Evolutionary conservation across 2,888 invertebrate species (phyloP).

Genomic region (Sarcophaga variegata): DNA sequence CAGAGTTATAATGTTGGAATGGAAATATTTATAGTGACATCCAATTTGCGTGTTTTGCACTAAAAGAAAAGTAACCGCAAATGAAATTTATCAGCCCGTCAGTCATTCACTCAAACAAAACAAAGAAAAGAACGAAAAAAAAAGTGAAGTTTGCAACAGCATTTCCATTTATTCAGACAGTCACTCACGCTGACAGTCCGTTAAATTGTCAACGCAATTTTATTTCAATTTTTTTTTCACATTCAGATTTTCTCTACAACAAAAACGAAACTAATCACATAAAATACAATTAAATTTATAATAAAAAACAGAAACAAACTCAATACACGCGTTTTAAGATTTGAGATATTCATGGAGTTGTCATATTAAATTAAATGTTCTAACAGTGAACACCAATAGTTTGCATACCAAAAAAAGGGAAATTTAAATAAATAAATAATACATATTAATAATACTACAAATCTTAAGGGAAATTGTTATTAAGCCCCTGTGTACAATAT

Average conservation of each 20-base stretch:
- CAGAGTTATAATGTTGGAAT: constrained; percentile 64
- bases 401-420: no score
- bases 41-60: constrained; percentile 77
- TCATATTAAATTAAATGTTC: constrained; percentile 25
- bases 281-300: constrained; percentile 46
- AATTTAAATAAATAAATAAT: no score
- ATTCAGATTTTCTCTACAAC: constrained; percentile 18
- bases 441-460: background rate
- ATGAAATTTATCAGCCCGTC: constrained; percentile 75
- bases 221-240: constrained; percentile 7
- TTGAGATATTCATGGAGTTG: constrained; percentile 12
- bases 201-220: constrained; percentile 76
- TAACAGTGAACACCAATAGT: background rate
- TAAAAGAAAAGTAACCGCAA: constrained; percentile 65
- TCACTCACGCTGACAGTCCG: constrained; percentile 67
- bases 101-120: constrained; percentile 8
- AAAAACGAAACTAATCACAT: constrained; percentile 68
- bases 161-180: constrained; percentile 60
- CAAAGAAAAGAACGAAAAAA: background rate
- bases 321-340: no score
- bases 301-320: no score
- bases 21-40: constrained; percentile 78
- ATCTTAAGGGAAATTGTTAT: background rate
- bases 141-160: constrained; percentile 46
- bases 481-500: no score